Evolutionary conservation across 1,140 invertebrate genomes (phyloP), one percentile per base, ranked within the genome.

Genomic region (Diploscapter pachys): DNA sequence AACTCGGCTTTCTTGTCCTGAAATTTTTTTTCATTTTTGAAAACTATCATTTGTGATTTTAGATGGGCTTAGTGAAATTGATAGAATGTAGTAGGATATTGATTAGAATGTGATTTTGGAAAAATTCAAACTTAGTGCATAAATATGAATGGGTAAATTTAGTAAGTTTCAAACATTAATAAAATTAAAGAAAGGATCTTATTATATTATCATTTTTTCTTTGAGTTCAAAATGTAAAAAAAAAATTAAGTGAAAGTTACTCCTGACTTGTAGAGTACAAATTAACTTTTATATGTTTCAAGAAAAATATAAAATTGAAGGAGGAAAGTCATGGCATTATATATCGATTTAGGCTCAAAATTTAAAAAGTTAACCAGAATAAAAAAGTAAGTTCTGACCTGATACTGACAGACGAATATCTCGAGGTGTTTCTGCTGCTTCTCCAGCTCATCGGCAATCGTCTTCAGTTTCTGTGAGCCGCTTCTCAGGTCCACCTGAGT

Each of bases 1-100:
- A 93, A 88, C 77, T 88, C 89, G 48, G 95, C 91, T 87, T 93
- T 95, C 82, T 92, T 92, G 77, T 94, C 91, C 54, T 96, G 85
- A 77, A 76, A 61, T 61, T 50, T 11, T n/a, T 59, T n/a, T 68
- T 91, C 61, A 97, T 86, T 80, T 90, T 91, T 70, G 87, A 88
- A n/a, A 96, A 88, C 79, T 97, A 92, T 75, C 90, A 89, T 80
- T 31, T 31, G 93, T 91, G 51, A 98, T 88, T 83, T 92, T 92
- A 3, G 89, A 86, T 85, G 94, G 93, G 2, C 95, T 31, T 31
- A 31, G 1, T 31, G 31, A 31, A 31, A 31, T 31, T 31, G 31
- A 31, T 31, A 31, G 31, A 31, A 31, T 31, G 31, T 31, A 31
- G 31, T 31, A 31, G 31, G 31, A 31, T 31, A 31, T 31, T n/a